Evolutionary conservation across 2,797 vertebrate species (phyloP).

Genomic region (Mormyrus proboscirostris): DNA sequence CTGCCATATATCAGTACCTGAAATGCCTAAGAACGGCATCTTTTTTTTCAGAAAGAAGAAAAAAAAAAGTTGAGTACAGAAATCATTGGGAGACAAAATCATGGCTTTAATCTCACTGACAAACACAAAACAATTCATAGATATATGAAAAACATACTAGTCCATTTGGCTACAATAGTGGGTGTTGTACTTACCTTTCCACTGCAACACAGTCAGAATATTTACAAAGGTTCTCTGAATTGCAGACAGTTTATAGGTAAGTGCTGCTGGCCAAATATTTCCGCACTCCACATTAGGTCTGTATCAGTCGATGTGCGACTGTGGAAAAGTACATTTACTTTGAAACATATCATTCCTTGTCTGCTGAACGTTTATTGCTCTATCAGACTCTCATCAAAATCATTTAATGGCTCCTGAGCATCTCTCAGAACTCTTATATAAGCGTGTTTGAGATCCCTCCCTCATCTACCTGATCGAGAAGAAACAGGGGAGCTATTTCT

Average conservation of each 20-base stretch:
- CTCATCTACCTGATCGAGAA: neutral
- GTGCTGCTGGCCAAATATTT: neutral
- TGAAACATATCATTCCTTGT: neutral
- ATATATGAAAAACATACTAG: neutral
- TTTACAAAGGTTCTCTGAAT: neutral
- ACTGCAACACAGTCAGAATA: neutral
- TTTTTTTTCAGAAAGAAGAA: too few species aligned
- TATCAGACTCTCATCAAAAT: neutral
- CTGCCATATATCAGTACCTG: neutral
- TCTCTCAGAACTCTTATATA: neutral
- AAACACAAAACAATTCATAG: neutral
- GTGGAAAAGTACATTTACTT: neutral
- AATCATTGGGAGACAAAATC: conserved; percentile 66
- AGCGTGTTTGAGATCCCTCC: neutral
- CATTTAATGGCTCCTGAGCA: neutral
- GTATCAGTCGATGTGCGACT: neutral
- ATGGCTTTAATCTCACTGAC: neutral
- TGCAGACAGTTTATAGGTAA: neutral
- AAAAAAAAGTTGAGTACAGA: conserved; percentile 76
- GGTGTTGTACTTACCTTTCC: neutral
- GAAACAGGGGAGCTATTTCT: neutral
- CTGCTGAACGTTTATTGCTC: neutral
- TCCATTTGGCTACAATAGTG: neutral
- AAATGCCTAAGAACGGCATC: neutral
- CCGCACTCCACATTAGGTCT: neutral